phyloP scores from a whole-genome alignment of 2,888 invertebrate genomes.

The Latrodectus elegans region DNA sequence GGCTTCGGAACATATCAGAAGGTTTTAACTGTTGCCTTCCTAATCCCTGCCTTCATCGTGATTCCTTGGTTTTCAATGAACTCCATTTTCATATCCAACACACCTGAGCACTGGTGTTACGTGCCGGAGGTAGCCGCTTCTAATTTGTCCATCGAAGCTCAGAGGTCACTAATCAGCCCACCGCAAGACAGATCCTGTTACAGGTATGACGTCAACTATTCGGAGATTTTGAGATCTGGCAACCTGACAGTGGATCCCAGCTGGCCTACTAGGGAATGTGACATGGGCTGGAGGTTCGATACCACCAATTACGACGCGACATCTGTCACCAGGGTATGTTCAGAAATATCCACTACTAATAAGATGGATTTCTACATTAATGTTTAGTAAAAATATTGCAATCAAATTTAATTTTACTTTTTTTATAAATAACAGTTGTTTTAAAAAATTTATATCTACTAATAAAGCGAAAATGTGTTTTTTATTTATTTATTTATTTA shows the following conservation, averaged over 20 bases:
- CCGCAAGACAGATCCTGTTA: constrained; percentile 74
- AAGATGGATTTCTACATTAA: no score
- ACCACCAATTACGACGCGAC: constrained; percentile 82
- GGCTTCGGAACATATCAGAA: constrained; percentile 93
- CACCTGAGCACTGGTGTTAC: constrained; percentile 83
- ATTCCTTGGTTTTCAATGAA: constrained; percentile 80
- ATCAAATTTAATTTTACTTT: no score
- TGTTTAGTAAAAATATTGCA: no score
- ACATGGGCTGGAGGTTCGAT: constrained; percentile 85
- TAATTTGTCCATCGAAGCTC: constrained; percentile 17
- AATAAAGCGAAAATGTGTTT: no score
- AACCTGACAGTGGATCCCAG: constrained; percentile 73
- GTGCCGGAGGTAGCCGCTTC: constrained; percentile 78
- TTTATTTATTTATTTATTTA: no score
- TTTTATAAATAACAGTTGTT: no score
- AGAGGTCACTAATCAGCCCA: constrained; percentile 30
- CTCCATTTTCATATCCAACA: constrained; percentile 52
- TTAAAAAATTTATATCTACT: no score
- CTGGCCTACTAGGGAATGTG: constrained; percentile 79
- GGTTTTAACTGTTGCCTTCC: constrained; percentile 84
- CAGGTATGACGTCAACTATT: constrained; percentile 86
- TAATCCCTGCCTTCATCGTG: constrained; percentile 92
- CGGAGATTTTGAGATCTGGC: constrained; percentile 1
- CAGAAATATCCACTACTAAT: neutral
- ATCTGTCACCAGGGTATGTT: constrained; percentile 84